Percentiles rank a stretch among this genome's conserved stretches.
These are phyloP conservation scores for Alexandromys oeconomus DNA, from an alignment of 2,797 vertebrate species.

Conservation along the genomic window DNA sequence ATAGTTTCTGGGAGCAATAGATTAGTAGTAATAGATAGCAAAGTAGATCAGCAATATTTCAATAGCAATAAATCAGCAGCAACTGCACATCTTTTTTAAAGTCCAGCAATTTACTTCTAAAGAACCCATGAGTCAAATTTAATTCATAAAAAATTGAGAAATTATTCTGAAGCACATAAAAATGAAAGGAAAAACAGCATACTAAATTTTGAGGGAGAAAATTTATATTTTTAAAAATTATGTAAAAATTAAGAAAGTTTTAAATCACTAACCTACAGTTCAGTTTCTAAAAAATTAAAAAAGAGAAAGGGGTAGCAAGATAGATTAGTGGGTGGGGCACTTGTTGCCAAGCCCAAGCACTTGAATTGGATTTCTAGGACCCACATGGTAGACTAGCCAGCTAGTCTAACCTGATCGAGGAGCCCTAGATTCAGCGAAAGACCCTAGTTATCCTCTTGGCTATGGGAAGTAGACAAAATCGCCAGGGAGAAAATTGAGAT, in stretches of 20 bases:
- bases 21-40: neutral
- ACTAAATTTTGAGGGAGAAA: neutral
- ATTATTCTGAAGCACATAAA: neutral
- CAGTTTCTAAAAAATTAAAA: constrained; percentile 45
- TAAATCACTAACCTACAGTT: constrained; percentile 24
- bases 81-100: neutral
- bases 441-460: neutral
- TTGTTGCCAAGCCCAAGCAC: neutral
- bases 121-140: constrained; percentile 36
- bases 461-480: too few relatives aligned
- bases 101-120: constrained; percentile 25
- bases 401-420: neutral
- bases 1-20: neutral
- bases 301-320: constrained; percentile 11
- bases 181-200: neutral
- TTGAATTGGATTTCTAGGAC: neutral
- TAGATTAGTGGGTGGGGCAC: neutral
- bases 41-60: neutral
- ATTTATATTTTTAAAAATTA: neutral
- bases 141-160: constrained; percentile 42
- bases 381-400: neutral
- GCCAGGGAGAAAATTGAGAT: too few relatives aligned
- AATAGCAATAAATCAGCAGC: neutral
- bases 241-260: constrained; percentile 31
- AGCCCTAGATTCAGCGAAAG: neutral